Conservation (phyloP, 2,888 invertebrate species). For the Amphipoea lucens region DNA sequence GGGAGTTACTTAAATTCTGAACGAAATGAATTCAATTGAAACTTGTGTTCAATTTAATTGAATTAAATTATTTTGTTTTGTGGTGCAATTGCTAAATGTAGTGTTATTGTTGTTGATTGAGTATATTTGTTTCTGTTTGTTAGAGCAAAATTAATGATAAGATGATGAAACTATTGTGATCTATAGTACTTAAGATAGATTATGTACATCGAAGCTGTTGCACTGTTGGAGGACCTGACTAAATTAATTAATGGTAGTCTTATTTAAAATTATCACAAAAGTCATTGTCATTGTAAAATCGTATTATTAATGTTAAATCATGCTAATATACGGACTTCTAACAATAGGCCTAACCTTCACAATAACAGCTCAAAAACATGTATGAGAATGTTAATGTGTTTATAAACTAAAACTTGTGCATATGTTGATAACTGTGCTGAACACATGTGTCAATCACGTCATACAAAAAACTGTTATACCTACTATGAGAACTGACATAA, state of each 20-base stretch:
- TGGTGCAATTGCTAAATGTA: conserved; percentile 6
- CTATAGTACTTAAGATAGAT: too few species aligned
- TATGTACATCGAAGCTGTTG: too few species aligned
- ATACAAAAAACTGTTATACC: not conserved
- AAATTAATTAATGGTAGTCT: not conserved
- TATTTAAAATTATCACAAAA: not conserved
- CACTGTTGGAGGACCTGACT: too few species aligned
- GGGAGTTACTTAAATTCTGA: conserved; percentile 45
- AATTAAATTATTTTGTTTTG: conserved; percentile 25
- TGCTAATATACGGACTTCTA: not conserved
- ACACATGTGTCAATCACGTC: conserved; percentile 10
- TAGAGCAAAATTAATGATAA: not conserved
- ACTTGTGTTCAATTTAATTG: conserved; percentile 22
- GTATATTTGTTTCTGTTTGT: not conserved
- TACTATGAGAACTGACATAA: conserved; percentile 4
- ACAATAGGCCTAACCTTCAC: too few species aligned
- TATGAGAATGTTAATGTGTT: conserved; percentile 1
- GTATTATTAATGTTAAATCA: not conserved
- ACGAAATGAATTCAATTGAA: conserved; percentile 35
- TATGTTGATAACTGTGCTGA: conserved; percentile 1
- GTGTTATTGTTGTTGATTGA: not conserved
- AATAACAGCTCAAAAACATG: not conserved
- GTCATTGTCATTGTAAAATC: not conserved
- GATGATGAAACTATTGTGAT: too few species aligned
- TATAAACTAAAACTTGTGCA: not conserved